Conservation (phyloP, 1,140 invertebrate genomes). For the Leptinotarsa lineolata region DNA sequence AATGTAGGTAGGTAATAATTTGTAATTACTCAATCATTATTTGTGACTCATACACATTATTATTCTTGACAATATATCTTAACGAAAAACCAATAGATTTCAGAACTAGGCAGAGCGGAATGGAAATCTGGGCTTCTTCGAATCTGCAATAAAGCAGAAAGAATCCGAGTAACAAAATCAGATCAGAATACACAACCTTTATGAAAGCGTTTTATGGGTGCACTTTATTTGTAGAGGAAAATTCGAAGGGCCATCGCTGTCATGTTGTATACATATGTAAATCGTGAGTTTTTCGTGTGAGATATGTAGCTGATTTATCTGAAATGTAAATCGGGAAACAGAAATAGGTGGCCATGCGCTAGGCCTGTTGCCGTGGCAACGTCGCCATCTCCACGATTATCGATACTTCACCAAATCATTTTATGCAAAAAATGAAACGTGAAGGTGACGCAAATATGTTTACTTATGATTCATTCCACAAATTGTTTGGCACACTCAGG, state of each 20-base stretch:
- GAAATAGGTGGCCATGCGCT: constrained; percentile 42
- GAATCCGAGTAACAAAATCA: background rate
- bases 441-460: background rate
- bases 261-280: constrained; percentile 47
- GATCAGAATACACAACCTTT: background rate
- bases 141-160: background rate
- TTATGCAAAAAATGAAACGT: background rate
- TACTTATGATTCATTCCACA: no score
- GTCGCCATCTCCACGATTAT: constrained; percentile 29
- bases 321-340: constrained; percentile 38
- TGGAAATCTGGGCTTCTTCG: no score
- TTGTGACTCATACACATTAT: no score
- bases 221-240: constrained; percentile 36
- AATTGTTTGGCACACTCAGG: no score
- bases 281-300: constrained; percentile 45
- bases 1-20: no score
- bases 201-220: constrained; percentile 9
- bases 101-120: no score
- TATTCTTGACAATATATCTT: no score
- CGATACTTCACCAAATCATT: background rate
- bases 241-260: constrained; percentile 37
- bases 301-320: constrained; percentile 48
- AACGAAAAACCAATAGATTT: no score
- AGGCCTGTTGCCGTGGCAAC: constrained; percentile 47
- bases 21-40: no score